Base-by-base conservation (phyloP, 2,797 vertebrate genomes). In the Crocidura indochinensis region DNA sequence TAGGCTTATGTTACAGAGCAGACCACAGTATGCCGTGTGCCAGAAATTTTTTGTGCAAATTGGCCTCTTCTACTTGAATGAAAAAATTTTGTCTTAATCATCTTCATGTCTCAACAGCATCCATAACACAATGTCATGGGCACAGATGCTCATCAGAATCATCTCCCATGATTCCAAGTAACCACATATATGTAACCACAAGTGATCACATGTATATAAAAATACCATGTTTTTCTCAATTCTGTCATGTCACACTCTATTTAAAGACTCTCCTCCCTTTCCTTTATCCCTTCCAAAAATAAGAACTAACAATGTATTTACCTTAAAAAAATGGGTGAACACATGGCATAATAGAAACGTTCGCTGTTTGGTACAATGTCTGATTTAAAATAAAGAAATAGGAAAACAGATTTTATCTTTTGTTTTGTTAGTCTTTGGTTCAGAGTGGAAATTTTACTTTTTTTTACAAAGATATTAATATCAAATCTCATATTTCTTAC, bases 381-480 rank as follows among this genome's bases (percentile, higher is more conserved):
- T 26, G 49, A 79, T 93, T 80, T 68, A 82, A 86, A 82, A 73
- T 68, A 82, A 86, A 82, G 78, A 69, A 69, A 44, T 27, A 64
- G 82, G 8, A 77, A 80, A 84, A n/a, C 22, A 56, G 17, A 38
- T 82, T 73, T 75, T 75, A n/a, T n/a, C 67, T 64, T 89, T 14
- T 85, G 90, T 84, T 69, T 74, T 77, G 22, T 51, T 76, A 38
- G 19, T 12, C 27, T 91, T 76, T 68, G 38, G 82, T 84, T 81
- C 84, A 82, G 56, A 53, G 47, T n/a, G n/a, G 75, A 62, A 78
- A 22, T 65, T 19, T 79, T 29, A 19, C 4, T 44, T 65, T 75
- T 81, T 71, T 81, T 2, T 26, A 27, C 38, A 75, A 84, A 87
- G 6, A 47, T 44, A 10, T 72, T 79, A 81, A 7, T 85, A 87